Percentiles rank a stretch among this genome's conserved stretches.
phyloP scores from a whole-genome alignment of 2,113 vertebrate genomes.

The Catagonus wagneri region DNA sequence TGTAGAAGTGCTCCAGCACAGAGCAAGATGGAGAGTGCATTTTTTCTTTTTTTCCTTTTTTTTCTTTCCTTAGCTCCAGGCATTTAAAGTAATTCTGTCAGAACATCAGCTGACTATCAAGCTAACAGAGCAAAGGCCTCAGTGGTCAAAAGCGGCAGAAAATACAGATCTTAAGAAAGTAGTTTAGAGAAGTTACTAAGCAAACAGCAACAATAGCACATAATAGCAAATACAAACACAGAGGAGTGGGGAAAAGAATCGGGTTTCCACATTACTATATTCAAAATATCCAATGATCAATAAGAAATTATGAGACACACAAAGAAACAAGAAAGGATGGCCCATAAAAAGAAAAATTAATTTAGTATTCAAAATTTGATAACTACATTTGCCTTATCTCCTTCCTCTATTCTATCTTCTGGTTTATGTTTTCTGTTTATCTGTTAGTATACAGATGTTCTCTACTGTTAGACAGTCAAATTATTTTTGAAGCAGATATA shows the following conservation, averaged over 20 bases:
- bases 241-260: not conserved
- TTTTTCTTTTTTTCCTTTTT: not conserved
- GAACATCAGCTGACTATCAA: not conserved
- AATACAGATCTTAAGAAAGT: not conserved
- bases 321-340: not conserved
- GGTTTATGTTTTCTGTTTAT: not conserved
- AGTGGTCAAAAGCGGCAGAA: not conserved
- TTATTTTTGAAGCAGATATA: not conserved
- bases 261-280: not conserved
- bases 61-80: not conserved
- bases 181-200: not conserved
- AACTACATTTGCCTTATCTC: not conserved
- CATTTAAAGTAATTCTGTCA: not conserved
- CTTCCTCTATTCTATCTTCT: not conserved
- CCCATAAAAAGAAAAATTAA: not conserved
- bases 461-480: constrained; percentile 3
- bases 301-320: not conserved
- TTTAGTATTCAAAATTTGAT: not conserved
- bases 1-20: not conserved
- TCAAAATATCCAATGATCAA: not conserved
- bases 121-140: not conserved
- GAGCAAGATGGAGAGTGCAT: not conserved
- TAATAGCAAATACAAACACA: not conserved
- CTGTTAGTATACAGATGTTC: not conserved
- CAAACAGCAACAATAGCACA: not conserved